Conservation (phyloP, 2,113 vertebrate species). For the Menura novaehollandiae region DNA sequence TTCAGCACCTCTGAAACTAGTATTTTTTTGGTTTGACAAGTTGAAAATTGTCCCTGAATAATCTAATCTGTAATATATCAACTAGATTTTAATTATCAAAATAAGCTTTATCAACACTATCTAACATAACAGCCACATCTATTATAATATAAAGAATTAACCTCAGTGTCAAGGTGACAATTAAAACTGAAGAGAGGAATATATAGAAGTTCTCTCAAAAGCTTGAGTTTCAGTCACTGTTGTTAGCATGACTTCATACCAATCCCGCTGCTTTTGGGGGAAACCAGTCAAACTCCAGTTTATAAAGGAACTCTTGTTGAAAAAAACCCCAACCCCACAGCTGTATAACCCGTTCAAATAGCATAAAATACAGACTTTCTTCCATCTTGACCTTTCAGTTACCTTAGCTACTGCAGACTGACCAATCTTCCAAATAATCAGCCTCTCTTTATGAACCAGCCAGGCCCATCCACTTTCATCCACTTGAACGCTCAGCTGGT, state of each 20-base stretch:
- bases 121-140: not conserved
- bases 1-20: not conserved
- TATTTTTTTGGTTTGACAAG: not conserved
- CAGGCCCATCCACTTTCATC: conserved; percentile 92
- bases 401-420: conserved; percentile 90
- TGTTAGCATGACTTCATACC: not conserved
- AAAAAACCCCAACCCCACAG: not conserved
- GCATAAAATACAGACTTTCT: not conserved
- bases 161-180: not conserved
- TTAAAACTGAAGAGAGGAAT: not conserved
- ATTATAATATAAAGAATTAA: not conserved
- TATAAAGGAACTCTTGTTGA: not conserved
- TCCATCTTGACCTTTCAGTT: not conserved
- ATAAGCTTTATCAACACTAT: not conserved
- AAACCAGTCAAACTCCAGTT: not conserved
- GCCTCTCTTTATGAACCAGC: conserved; percentile 86
- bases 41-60: not conserved
- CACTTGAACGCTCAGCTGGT: conserved; percentile 84
- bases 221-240: not conserved
- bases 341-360: not conserved
- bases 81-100: not conserved
- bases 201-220: not conserved
- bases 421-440: conserved; percentile 94
- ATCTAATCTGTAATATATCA: not conserved
- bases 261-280: fast-evolving